Evolutionary conservation across 1,140 invertebrate species (phyloP).

Genomic region (Drosophila insularis): DNA sequence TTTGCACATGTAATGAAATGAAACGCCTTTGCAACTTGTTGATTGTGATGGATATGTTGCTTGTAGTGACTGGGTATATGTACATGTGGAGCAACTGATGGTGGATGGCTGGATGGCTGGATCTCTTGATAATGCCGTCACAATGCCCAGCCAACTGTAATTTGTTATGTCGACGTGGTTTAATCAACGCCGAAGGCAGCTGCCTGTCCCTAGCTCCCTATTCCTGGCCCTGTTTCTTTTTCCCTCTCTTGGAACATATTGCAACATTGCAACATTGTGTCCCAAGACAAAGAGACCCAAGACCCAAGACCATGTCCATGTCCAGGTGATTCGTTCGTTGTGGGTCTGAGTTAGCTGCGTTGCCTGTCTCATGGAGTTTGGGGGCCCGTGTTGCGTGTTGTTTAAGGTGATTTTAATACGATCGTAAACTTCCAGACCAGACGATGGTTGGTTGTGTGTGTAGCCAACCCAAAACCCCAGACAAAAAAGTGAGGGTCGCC

Average conservation of each 20-base stretch:
- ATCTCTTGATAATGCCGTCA: constrained; percentile 72
- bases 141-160: constrained; percentile 68
- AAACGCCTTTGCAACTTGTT: constrained; percentile 54
- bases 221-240: not conserved
- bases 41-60: constrained; percentile 72
- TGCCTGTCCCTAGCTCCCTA: not conserved
- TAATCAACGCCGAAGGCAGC: constrained; percentile 69
- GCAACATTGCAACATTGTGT: constrained; percentile 72
- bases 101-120: constrained; percentile 5
- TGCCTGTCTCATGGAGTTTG: constrained; percentile 61
- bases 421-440: constrained; percentile 75
- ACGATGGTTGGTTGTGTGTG: constrained; percentile 38
- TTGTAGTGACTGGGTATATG: not conserved
- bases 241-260: constrained; percentile 46
- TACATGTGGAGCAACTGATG: constrained; percentile 21
- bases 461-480: constrained; percentile 34
- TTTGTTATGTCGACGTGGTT: constrained; percentile 80
- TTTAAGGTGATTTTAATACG: constrained; percentile 81
- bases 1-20: constrained; percentile 31
- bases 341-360: constrained; percentile 37
- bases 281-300: constrained; percentile 1
- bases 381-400: constrained; percentile 67
- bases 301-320: not conserved
- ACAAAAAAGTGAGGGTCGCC: constrained; percentile 70
- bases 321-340: constrained; percentile 37